Percentiles rank a stretch among this genome's conserved stretches.
Evolutionary conservation across 1,140 invertebrate species (phyloP).

Genomic region (Eriosoma lanigerum): DNA sequence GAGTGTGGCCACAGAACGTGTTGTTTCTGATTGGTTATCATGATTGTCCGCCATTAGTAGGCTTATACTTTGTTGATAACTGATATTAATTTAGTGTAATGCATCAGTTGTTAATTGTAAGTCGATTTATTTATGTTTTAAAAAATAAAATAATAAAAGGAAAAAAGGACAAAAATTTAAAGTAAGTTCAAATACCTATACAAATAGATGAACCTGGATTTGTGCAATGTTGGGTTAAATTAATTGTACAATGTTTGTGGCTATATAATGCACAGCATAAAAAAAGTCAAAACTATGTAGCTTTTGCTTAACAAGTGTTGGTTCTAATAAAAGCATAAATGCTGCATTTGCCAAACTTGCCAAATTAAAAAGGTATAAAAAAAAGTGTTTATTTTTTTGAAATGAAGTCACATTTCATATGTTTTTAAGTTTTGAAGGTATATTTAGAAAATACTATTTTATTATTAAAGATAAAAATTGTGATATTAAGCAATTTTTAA

Average conservation of each 20-base stretch:
- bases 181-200: not conserved
- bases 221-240: constrained; percentile 22
- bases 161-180: not conserved
- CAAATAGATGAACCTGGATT: not conserved
- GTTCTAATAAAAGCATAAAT: not conserved
- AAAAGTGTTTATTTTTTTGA: not conserved
- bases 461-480: constrained; percentile 4
- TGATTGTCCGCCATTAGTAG: not conserved
- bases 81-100: not conserved
- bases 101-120: too few species aligned
- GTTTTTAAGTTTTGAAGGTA: not conserved
- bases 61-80: constrained; percentile 5
- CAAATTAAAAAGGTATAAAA: constrained; percentile 2
- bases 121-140: too few species aligned
- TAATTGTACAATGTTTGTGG: not conserved
- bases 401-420: not conserved
- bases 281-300: not conserved
- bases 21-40: not conserved
- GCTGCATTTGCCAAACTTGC: not conserved
- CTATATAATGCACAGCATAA: constrained; percentile 5
- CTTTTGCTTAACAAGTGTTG: not conserved
- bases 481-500: not conserved
- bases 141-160: too few species aligned
- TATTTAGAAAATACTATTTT: constrained; percentile 1
- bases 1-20: too few species aligned